A percentile compares a stretch with the other conserved stretches of the same genome.
Conservation (phyloP, 1,140 invertebrate genomes). For the Apocrypta bakeri region DNA sequence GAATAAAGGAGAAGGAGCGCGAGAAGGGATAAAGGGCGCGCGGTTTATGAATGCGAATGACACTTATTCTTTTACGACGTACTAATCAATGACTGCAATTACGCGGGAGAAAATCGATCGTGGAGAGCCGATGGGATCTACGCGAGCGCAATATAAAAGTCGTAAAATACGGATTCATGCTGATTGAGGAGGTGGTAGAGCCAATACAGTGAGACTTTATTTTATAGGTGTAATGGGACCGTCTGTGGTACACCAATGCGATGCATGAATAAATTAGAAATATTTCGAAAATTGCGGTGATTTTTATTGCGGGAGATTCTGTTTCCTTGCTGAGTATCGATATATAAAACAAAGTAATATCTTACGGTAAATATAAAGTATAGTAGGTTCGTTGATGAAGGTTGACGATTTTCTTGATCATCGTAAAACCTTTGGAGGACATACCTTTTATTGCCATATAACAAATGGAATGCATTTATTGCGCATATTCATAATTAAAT, state of each 20-base stretch:
- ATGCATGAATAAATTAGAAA: conserved; percentile 18
- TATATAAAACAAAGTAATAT: neutral
- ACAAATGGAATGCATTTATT: neutral
- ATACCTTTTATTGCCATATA: neutral
- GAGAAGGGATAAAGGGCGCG: neutral
- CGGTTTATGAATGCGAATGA: conserved; percentile 32
- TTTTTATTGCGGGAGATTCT: conserved; percentile 31
- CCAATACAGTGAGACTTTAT: neutral
- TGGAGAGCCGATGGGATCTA: conserved; percentile 56
- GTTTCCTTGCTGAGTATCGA: neutral
- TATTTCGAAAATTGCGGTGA: conserved; percentile 14
- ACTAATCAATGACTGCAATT: conserved; percentile 51
- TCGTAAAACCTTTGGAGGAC: conserved; percentile 3
- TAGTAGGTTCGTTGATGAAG: conserved; percentile 14
- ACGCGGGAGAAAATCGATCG: conserved; percentile 43
- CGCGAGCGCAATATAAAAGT: conserved; percentile 56
- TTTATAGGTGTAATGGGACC: neutral
- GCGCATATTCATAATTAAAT: neutral
- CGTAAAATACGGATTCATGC: conserved; percentile 37
- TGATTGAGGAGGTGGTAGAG: conserved; percentile 28
- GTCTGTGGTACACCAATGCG: neutral
- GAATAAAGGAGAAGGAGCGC: conserved; percentile 35
- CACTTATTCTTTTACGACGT: conserved; percentile 56
- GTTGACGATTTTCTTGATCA: neutral
- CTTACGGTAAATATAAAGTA: conserved; percentile 18